phyloP scores from a whole-genome alignment of 2,888 invertebrate genomes.

The Aricia artaxerxes region DNA sequence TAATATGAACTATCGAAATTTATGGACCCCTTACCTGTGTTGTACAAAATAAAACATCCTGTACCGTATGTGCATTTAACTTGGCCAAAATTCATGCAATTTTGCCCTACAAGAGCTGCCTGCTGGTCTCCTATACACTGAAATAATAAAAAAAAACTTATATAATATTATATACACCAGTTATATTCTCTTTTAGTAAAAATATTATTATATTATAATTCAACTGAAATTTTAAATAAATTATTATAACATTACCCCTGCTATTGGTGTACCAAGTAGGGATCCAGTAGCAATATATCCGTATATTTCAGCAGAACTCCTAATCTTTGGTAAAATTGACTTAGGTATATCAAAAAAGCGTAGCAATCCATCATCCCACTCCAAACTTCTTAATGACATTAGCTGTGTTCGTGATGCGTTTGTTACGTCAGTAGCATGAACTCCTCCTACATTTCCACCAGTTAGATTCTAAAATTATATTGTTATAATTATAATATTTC shows the following conservation, averaged over 20 bases:
- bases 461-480: slow-evolving; percentile 78
- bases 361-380: slow-evolving; percentile 94
- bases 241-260: slow-evolving; percentile 84
- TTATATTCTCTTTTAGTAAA: no score
- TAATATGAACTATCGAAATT: background rate
- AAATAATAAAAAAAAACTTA: slow-evolving; percentile 38
- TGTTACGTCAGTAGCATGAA: slow-evolving; percentile 96
- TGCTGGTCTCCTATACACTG: slow-evolving; percentile 97
- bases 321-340: slow-evolving; percentile 92
- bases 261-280: slow-evolving; percentile 90
- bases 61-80: slow-evolving; percentile 98
- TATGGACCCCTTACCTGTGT: slow-evolving; percentile 84
- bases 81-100: slow-evolving; percentile 92
- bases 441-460: slow-evolving; percentile 76
- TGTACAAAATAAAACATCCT: slow-evolving; percentile 96
- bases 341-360: slow-evolving; percentile 93
- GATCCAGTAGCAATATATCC: slow-evolving; percentile 88
- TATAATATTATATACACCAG: no score
- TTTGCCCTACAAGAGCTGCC: slow-evolving; percentile 95
- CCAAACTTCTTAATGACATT: slow-evolving; percentile 93
- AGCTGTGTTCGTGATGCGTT: slow-evolving; percentile 98
- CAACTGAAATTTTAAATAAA: slow-evolving; percentile 31
- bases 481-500: background rate
- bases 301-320: slow-evolving; percentile 95
- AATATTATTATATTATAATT: slow-evolving; percentile 29